Evolutionary conservation across 2,113 vertebrate species (phyloP), one percentile per base, ranked within the genome.

Genomic region (Phainopepla nitens): DNA sequence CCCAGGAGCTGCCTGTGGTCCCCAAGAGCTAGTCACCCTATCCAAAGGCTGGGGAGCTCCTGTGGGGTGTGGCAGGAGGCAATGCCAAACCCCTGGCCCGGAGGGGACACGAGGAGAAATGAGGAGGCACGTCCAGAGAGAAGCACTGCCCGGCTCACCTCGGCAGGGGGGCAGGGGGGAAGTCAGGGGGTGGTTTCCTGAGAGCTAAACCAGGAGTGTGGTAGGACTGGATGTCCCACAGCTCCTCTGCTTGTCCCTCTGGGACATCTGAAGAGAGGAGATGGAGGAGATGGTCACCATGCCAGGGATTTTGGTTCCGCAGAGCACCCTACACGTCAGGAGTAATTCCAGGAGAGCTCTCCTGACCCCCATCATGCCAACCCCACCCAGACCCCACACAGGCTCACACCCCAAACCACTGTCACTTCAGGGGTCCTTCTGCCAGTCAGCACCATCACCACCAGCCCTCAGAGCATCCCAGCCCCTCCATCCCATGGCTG

Each of bases 121-220:
- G 58, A 36, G 71, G 57, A 88, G 76, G 1, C 13, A 10, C 1
- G 2, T 51, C 58, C 65, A 49, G 70, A 80, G 47, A 25, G 28
- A 17, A 9, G 5, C 69, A 29, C 14, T 12, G 80, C 49, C 86
- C 80, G 45, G 86, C 45, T 73, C 82, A 45, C 64, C 51, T 57
- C 18, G 10, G 56, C 50, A 25, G 39, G 28, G 33, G 28, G 35
- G 7, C 31, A 29, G 14, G 72, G 65, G 41, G 65, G 29, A 28
- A 20, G 71, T 28, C 71, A 82, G 78, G 76, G 68, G 44, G 29
- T 86, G 68, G 64, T 44, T 96, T 96, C 95, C 95, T 94, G 93
- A 96, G 93, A 94, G 82, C 92, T 86, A 62, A 87, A 85, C 75
- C 90, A 86, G 85, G 68, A 50, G 33, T 36, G 73, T 15, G 47